Conservation (phyloP, 2,113 vertebrate genomes). For the Tursiops truncatus region DNA sequence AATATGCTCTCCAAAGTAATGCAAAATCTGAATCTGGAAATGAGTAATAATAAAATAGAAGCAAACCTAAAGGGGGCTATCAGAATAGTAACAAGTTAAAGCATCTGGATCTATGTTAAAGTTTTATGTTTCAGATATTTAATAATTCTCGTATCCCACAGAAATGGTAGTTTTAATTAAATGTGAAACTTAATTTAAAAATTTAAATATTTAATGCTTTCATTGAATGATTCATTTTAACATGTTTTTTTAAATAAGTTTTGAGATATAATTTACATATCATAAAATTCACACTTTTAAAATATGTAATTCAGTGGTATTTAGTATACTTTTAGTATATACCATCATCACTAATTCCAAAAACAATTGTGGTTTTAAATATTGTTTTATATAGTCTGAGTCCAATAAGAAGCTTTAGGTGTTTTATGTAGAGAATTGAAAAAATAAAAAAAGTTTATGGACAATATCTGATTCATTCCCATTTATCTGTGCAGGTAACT, state of each 20-base stretch:
- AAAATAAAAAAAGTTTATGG: neutral
- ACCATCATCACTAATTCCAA: neutral
- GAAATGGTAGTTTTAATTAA: conserved; percentile 42
- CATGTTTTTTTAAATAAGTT: neutral
- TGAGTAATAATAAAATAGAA: conserved; percentile 75
- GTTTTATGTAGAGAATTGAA: neutral
- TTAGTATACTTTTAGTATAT: neutral
- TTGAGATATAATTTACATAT: neutral
- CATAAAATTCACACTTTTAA: neutral
- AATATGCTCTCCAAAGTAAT: conserved; percentile 72
- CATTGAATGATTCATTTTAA: conserved; percentile 29
- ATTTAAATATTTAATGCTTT: conserved; percentile 50
- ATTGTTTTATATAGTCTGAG: neutral
- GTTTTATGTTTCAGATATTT: conserved; percentile 44
- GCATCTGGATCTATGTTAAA: neutral
- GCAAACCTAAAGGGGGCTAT: conserved; percentile 77
- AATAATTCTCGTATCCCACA: neutral
- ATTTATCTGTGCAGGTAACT: neutral
- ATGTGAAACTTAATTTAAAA: conserved; percentile 54
- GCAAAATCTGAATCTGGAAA: conserved; percentile 76
- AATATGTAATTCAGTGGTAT: neutral
- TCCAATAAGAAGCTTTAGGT: neutral
- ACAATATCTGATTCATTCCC: neutral
- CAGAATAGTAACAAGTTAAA: conserved; percentile 70
- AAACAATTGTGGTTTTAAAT: neutral